Conservation (phyloP, 2,888 invertebrate genomes). For the Ormyrus pomaceus region DNA sequence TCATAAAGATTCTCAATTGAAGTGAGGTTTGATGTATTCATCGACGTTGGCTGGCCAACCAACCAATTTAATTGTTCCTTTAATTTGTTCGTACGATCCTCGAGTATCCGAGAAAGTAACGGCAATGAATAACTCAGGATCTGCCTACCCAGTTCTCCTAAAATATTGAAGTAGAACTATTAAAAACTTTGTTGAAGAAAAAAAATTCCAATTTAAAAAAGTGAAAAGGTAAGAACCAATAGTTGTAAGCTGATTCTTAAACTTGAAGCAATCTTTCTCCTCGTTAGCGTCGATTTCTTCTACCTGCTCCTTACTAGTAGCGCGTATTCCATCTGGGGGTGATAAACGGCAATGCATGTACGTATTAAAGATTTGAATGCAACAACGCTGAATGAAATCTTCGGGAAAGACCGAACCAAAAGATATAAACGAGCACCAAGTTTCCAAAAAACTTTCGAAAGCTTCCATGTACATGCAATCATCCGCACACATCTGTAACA, state of each 20-base stretch:
- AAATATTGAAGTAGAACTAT: constrained; percentile 11
- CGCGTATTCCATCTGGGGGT: constrained; percentile 86
- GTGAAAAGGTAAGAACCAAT: constrained; percentile 76
- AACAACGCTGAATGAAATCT: constrained; percentile 72
- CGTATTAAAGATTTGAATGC: constrained; percentile 84
- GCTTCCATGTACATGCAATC: constrained; percentile 82
- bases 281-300: constrained; percentile 81
- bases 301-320: constrained; percentile 76
- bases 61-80: constrained; percentile 74
- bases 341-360: constrained; percentile 88
- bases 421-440: constrained; percentile 81
- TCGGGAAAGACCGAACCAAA: constrained; percentile 74
- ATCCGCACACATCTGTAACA: constrained; percentile 73
- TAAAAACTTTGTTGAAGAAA: constrained; percentile 2
- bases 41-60: constrained; percentile 60
- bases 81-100: constrained; percentile 80
- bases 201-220: no score
- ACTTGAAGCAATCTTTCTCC: constrained; percentile 82
- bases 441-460: constrained; percentile 82
- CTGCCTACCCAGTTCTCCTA: constrained; percentile 79
- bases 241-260: constrained; percentile 84
- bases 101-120: constrained; percentile 82
- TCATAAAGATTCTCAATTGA: constrained; percentile 85
- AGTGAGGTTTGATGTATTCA: constrained; percentile 61
- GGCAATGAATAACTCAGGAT: constrained; percentile 82